Evolutionary conservation across 2,113 vertebrate genomes (phyloP), one percentile per base, ranked within the genome.

Genomic region (Eonycteris spelaea): DNA sequence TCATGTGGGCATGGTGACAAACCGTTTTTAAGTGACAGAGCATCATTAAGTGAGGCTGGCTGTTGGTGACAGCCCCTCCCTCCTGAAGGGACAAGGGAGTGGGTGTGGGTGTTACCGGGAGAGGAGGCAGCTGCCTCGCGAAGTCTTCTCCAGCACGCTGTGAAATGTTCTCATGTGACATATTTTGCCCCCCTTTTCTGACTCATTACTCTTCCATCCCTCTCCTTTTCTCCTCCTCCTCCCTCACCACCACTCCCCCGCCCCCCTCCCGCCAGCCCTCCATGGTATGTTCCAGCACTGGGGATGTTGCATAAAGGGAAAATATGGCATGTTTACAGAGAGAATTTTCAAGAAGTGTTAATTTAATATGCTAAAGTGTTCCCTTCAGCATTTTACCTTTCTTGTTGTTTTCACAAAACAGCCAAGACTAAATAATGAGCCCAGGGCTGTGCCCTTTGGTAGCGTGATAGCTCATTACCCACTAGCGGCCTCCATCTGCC

Each of bases 401-500:
- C 98, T 99, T 98, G 98, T 98, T 99, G 98, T 99, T 98, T 99
- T 99, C 98, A 98, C 98, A 98, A 99, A 98, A 98, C 98, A 98
- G 98, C 98, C 97, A 98, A 98, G 98, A 99, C 99, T 99, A 99
- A 99, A 99, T 99, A 99, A 99, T 99, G 99, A 99, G 99, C 99
- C 99, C 98, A 98, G 98, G 99, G 99, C 99, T 98, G 98, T 99
- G 99, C 99, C 99, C 99, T 99, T 99, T 99, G 99, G 99, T 99
- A 98, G 99, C 98, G 98, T 98, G 99, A 99, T 99, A 99, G 99
- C 99, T 99, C 99, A 99, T 99, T 99, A 99, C 99, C 99, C 99
- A 99, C 99, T 98, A 99, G 99, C 99, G 99, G 99, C 99, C 99
- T 99, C 99, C 99, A 99, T 99, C 99, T 99, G 99, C 99, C 99